Evolutionary conservation across 2,888 invertebrate species (phyloP), one percentile per base, ranked within the genome.

Genomic region (Synergus gifuensis): DNA sequence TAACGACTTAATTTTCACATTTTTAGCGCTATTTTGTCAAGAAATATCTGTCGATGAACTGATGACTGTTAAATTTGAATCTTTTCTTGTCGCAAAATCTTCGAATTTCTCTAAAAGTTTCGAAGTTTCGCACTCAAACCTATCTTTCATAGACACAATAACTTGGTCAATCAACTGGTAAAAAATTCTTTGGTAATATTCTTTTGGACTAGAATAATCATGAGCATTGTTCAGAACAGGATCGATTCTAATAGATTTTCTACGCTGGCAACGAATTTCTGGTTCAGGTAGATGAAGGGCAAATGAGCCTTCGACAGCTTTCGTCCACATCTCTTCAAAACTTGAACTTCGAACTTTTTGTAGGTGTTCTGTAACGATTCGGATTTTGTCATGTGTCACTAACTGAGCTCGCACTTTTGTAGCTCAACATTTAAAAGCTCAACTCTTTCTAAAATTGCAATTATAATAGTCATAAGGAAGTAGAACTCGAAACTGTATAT

Each of bases 341-440:
- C 76, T 77, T 46, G 80, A 77, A 62, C 77, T 58, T 67, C 78
- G 36, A 76, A 81, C 69, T 42, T 14, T 64, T 54, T 80, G 12
- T 5, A 78, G 9, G 28, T 73, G 73, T 16, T 28, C 46, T 73
- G 62, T 63, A 42, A 73, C 49, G 16, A 73, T 42, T n/a, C 36
- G 14, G 16, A 78, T 54, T 40, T 66, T 67, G n/a, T 69, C 49
- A 60, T 79, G n/a, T 9, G 77, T 79, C 79, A 46, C 62, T 77
- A n/a, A 80, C 79, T 80, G 42, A 83, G 77, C 36, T 84, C 81
- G 18, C 78, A 63, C 73, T 82, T 82, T 77, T 82, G 81, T 28
- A 46, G 46, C 46, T 46, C 14, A 46, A 14, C 12, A 46, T 46
- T 46, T 14, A 46, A 14, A 16, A 16, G 16, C 5, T 49, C 14